A percentile compares a stretch with the other conserved stretches of the same genome.
Evolutionary conservation across 35 echinoderm and acorn worm genomes (phyloP).

Genomic region (Nesometra sesokonis): DNA sequence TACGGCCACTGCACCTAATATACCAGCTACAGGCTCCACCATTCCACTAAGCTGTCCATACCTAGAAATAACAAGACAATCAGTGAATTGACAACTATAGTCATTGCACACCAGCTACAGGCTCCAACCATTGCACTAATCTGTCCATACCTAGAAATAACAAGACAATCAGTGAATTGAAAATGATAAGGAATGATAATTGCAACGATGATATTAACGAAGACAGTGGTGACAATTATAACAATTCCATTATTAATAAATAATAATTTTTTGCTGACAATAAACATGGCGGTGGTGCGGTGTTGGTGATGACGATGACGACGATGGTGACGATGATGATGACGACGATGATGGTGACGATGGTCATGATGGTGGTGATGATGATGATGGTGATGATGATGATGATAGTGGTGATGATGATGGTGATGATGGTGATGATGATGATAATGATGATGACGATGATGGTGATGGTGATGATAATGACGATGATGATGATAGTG

Average conservation of each 20-base stretch:
- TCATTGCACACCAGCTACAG: slow-evolving; percentile 81
- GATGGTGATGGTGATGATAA: background rate
- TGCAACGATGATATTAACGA: too few relatives aligned
- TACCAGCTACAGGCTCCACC: slow-evolving; percentile 91
- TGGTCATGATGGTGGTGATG: too few relatives aligned
- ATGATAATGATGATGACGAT: slow-evolving; percentile 6
- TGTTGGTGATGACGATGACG: too few relatives aligned
- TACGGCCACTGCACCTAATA: slow-evolving; percentile 71
- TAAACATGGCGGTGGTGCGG: background rate
- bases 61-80: slow-evolving; percentile 34
- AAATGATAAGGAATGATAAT: too few relatives aligned
- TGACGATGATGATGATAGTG: background rate
- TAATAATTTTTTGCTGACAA: background rate
- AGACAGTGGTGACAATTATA: background rate
- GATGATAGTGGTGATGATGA: slow-evolving; percentile 2
- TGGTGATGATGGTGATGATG: background rate
- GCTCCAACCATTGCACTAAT: slow-evolving; percentile 28
- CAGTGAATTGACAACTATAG: too few relatives aligned
- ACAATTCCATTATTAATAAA: background rate
- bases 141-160: background rate
- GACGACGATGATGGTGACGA: too few relatives aligned
- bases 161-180: background rate
- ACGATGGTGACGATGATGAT: background rate
- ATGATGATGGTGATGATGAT: slow-evolving; percentile 14
- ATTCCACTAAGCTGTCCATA: slow-evolving; percentile 97